Percentiles rank a stretch among this genome's conserved stretches.
Evolutionary conservation across 2,888 invertebrate genomes (phyloP).

Genomic region (Hermaeophaga mercurialis): DNA sequence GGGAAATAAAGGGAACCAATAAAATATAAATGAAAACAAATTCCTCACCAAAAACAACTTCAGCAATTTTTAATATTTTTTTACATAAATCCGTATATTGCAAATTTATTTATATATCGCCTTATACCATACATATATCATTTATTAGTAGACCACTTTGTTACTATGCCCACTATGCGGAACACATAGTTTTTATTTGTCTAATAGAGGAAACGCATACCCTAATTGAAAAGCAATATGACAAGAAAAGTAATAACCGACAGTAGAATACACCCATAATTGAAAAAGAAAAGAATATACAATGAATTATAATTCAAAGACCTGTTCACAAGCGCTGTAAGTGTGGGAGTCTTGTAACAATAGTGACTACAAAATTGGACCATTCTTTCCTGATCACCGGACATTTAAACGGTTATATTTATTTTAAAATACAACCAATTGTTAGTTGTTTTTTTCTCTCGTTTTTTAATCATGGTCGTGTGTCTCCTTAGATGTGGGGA

Average conservation of each 20-base stretch:
- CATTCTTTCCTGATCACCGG: conserved; percentile 41
- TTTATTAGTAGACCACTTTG: too few relatives aligned
- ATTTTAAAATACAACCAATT: conserved; percentile 40
- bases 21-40: too few relatives aligned
- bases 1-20: too few relatives aligned
- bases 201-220: not conserved
- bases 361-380: conserved; percentile 39
- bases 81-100: too few relatives aligned
- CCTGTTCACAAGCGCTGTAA: conserved; percentile 28
- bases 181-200: too few relatives aligned
- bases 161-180: too few relatives aligned
- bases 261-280: conserved; percentile 26
- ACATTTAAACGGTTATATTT: conserved; percentile 38
- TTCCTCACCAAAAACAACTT: too few relatives aligned
- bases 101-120: too few relatives aligned
- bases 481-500: too few relatives aligned
- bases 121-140: too few relatives aligned
- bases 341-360: conserved; percentile 41
- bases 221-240: conserved; percentile 21
- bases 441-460: conserved; percentile 25
- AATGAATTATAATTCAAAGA: conserved; percentile 35
- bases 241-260: conserved; percentile 18
- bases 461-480: too few relatives aligned
- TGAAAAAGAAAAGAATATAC: conserved; percentile 27
- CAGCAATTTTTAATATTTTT: too few relatives aligned